Conservation (phyloP, 2,797 vertebrate species). For the Lates japonicus region DNA sequence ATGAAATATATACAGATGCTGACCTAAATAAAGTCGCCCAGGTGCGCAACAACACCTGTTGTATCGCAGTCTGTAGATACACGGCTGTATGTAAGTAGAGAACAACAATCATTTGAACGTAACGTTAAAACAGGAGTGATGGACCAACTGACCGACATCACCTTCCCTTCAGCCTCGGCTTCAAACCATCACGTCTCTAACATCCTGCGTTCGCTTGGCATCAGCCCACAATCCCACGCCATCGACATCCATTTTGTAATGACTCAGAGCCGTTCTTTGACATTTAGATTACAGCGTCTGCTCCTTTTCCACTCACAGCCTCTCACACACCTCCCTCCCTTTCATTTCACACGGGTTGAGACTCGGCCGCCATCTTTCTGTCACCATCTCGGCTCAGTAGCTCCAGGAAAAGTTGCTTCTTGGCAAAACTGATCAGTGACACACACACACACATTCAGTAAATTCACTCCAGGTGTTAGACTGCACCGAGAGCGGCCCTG, state of each 20-base stretch:
- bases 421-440: neutral
- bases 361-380: slow-evolving; percentile 34
- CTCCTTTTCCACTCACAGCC: slow-evolving; percentile 32
- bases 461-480: slow-evolving; percentile 34
- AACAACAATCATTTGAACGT: too few species aligned
- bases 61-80: too few species aligned
- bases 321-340: slow-evolving; percentile 33
- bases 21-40: too few species aligned
- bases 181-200: neutral
- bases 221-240: slow-evolving; percentile 22
- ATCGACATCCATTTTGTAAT: slow-evolving; percentile 19
- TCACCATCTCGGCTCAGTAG: slow-evolving; percentile 20
- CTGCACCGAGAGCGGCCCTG: neutral
- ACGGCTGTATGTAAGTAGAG: too few species aligned
- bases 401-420: slow-evolving; percentile 21
- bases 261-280: slow-evolving; percentile 49
- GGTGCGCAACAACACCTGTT: too few species aligned
- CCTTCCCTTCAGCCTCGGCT: too few species aligned
- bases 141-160: neutral
- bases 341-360: slow-evolving; percentile 41
- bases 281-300: slow-evolving; percentile 54
- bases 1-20: too few species aligned
- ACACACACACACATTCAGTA: slow-evolving; percentile 10
- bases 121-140: too few species aligned
- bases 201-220: slow-evolving; percentile 19